These are phyloP conservation scores for Anableps anableps DNA, from an alignment of 2,797 vertebrate genomes.

Conservation along the genomic window DNA sequence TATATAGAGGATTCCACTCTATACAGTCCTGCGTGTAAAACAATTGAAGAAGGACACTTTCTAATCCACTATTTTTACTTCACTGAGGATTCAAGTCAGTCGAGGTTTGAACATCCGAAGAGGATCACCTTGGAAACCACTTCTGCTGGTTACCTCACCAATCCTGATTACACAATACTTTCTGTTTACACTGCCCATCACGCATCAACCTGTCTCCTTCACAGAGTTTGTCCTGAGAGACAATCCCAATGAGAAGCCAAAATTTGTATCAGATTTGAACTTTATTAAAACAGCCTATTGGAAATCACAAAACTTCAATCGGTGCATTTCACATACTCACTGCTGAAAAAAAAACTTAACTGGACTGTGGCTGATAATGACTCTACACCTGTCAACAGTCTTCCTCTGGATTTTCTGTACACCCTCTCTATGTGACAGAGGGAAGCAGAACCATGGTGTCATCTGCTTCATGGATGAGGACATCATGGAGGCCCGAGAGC, in stretches of 20 bases:
- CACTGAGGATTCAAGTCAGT: background rate
- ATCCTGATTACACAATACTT: background rate
- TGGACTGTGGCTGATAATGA: constrained; percentile 48
- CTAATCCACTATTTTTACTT: background rate
- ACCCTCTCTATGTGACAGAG: constrained; percentile 55
- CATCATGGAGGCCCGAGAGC: constrained; percentile 63
- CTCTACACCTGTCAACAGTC: constrained; percentile 56
- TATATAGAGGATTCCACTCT: background rate
- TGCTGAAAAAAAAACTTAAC: constrained; percentile 14
- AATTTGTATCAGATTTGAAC: too few species aligned
- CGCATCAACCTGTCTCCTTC: background rate
- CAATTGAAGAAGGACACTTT: background rate
- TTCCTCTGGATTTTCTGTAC: constrained; percentile 56
- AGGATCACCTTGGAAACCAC: background rate
- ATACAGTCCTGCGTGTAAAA: background rate
- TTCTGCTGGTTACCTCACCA: background rate
- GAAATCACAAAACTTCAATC: background rate
- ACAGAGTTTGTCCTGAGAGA: background rate
- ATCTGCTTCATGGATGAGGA: constrained; percentile 74
- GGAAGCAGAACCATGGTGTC: constrained; percentile 54
- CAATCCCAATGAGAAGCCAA: background rate
- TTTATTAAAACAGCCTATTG: background rate
- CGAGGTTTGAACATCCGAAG: background rate
- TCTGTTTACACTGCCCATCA: background rate
- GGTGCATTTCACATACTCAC: constrained; percentile 1